Base-by-base conservation (phyloP, 2,113 vertebrate species). In the Platichthys flesus region DNA sequence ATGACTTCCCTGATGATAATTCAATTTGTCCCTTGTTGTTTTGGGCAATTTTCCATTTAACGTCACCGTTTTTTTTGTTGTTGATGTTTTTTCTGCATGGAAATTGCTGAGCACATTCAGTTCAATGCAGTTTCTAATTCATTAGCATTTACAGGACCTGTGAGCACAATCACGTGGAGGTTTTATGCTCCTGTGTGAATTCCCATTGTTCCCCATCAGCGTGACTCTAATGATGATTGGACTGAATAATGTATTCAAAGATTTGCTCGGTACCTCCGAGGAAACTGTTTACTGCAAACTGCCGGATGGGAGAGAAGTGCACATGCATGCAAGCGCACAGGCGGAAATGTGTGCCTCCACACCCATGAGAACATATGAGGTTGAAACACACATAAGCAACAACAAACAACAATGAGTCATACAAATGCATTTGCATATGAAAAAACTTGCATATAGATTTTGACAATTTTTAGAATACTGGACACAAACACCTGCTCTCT, bases 181-280 rank as follows among this genome's bases (percentile, higher is more conserved):
- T 47, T 63, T 70, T 59, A 67, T 47, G 45, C 31, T 14, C 42
- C 35, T 73, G 26, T 71, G 51, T 79, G 59, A 58, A 40, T 59
- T 63, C 52, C 47, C 40, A 26, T 69, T 76, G 47, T 70, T 57
- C 21, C 37, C 31, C 9, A 63, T 49, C 45, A 67, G 61, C 0
- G 18, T 57, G 40, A 35, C 21, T 67, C 68, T 83, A 79, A 81
- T 69, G 31, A 62, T 70, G 75, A 86, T 58, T 84, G 35, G 64
- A 55, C 75, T 81, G 45, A 87, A 81, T 81, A 81, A 89, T 81
- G 61, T 56, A 79, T 74, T 67, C 3, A 35, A 51, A 70, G 26
- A 61, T 82, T 42, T 57, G n/a, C 55, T 67, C 40, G 49, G 52
- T n/a, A 66, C 74, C 73, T 78, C 67, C 5, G 37, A 71, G 69